A percentile compares a stretch with the other conserved stretches of the same genome.
These are phyloP conservation scores for Kryptopterus vitreolus DNA, from an alignment of 2,797 vertebrate species.

Conservation along the genomic window DNA sequence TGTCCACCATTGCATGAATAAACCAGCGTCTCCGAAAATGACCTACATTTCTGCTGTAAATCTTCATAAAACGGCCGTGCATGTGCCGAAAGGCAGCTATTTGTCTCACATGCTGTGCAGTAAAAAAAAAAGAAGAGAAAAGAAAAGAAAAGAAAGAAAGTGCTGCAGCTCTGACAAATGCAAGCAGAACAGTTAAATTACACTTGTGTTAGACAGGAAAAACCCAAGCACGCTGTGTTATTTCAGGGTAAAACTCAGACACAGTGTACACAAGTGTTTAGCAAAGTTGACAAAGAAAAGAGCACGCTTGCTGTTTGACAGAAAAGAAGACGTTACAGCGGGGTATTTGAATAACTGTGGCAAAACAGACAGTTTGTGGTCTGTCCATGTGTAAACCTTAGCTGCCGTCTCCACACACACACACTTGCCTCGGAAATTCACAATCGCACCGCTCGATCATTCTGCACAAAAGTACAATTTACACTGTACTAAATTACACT, in stretches of 20 bases:
- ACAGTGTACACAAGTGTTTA: constrained; percentile 21
- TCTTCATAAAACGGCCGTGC: constrained; percentile 12
- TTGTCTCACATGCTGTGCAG: constrained; percentile 26
- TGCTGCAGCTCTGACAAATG: constrained; percentile 13
- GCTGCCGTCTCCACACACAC: neutral
- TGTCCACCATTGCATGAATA: constrained; percentile 61
- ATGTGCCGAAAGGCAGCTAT: constrained; percentile 27
- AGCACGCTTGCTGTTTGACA: neutral
- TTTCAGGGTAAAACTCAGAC: neutral
- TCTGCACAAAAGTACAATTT: neutral
- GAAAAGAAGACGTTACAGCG: constrained; percentile 13
- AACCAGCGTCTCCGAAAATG: constrained; percentile 52
- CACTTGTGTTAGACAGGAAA: constrained; percentile 23
- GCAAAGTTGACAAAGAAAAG: constrained; percentile 22
- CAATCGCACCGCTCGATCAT: neutral
- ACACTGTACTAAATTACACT: neutral
- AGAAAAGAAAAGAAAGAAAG: constrained; percentile 5
- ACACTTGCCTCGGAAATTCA: neutral
- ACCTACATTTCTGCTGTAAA: constrained; percentile 14
- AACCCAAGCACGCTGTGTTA: constrained; percentile 22
- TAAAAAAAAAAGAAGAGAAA: neutral
- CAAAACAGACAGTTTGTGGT: constrained; percentile 45
- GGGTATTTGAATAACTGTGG: constrained; percentile 37
- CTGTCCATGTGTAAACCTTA: constrained; percentile 33
- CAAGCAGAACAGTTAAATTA: neutral